These are phyloP conservation scores for Drosophila nikananu DNA, from an alignment of 1,140 invertebrate genomes.

Conservation along the genomic window DNA sequence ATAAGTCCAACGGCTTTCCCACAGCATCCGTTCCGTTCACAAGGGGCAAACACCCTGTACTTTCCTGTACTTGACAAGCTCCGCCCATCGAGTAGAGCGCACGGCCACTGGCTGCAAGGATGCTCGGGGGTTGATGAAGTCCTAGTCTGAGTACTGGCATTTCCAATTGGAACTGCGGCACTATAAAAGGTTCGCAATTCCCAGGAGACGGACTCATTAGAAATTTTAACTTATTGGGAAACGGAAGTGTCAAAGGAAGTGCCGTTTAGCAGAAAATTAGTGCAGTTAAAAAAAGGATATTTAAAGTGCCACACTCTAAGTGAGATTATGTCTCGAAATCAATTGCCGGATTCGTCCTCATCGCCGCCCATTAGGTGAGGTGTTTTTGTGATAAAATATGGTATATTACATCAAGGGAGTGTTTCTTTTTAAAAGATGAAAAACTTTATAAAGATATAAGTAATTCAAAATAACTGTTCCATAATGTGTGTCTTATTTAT, in stretches of 20 bases:
- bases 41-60: constrained; percentile 64
- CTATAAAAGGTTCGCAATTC: constrained; percentile 77
- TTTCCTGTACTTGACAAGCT: constrained; percentile 73
- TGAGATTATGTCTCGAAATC: constrained; percentile 82
- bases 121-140: constrained; percentile 56
- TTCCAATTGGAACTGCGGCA: constrained; percentile 68
- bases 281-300: not conserved
- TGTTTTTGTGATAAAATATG: not conserved
- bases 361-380: constrained; percentile 86
- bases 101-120: constrained; percentile 61
- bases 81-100: constrained; percentile 59
- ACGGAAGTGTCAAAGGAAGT: constrained; percentile 31
- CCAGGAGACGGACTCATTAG: constrained; percentile 70
- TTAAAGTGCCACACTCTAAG: not conserved
- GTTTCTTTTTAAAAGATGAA: not conserved
- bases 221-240: constrained; percentile 67
- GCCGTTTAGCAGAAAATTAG: not conserved
- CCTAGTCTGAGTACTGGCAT: constrained; percentile 41
- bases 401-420: too few species aligned
- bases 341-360: constrained; percentile 87
- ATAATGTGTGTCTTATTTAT: not conserved
- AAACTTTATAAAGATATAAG: not conserved
- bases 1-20: constrained; percentile 41
- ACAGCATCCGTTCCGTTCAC: constrained; percentile 46
- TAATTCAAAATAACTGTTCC: not conserved